A percentile compares a stretch with the other conserved stretches of the same genome.
Conservation (phyloP, 2,888 invertebrate genomes). For the Xanthorhoe designata region DNA sequence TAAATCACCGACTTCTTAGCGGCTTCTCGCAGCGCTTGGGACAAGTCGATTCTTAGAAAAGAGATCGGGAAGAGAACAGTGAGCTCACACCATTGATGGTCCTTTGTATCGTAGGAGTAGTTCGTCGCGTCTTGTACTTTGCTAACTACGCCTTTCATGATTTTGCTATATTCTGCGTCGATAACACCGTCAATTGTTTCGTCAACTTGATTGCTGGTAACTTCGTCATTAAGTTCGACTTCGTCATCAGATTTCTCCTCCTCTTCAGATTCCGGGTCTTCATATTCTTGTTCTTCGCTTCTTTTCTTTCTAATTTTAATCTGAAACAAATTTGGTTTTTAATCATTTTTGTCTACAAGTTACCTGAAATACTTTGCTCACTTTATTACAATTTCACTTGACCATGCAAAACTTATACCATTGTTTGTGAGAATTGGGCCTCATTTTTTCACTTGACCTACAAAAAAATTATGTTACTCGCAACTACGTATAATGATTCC, state of each 20-base stretch:
- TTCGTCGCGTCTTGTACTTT: slow-evolving; percentile 78
- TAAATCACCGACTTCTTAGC: slow-evolving; percentile 91
- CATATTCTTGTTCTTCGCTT: slow-evolving; percentile 88
- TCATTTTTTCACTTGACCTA: too few species aligned
- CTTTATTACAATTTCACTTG: too few species aligned
- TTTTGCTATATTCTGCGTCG: slow-evolving; percentile 57
- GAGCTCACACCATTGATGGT: slow-evolving; percentile 94
- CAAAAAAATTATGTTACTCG: too few species aligned
- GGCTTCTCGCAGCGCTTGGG: slow-evolving; percentile 89
- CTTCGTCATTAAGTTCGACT: slow-evolving; percentile 63
- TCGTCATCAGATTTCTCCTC: slow-evolving; percentile 83
- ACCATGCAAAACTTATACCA: too few species aligned
- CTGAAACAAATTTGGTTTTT: slow-evolving; percentile 54
- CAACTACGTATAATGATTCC: too few species aligned
- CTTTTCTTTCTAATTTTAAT: slow-evolving; percentile 84
- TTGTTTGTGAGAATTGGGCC: too few species aligned
- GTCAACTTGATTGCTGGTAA: slow-evolving; percentile 64
- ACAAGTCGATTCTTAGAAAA: slow-evolving; percentile 88
- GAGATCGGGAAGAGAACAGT: slow-evolving; percentile 88
- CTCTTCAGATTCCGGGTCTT: slow-evolving; percentile 87
- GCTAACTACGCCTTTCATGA: slow-evolving; percentile 71
- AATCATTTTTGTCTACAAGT: too few species aligned
- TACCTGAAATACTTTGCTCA: too few species aligned
- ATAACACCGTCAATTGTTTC: slow-evolving; percentile 50
- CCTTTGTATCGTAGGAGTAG: slow-evolving; percentile 91